phyloP scores from a whole-genome alignment of 2,797 vertebrate species.

The Phataginus tetradactyla region DNA sequence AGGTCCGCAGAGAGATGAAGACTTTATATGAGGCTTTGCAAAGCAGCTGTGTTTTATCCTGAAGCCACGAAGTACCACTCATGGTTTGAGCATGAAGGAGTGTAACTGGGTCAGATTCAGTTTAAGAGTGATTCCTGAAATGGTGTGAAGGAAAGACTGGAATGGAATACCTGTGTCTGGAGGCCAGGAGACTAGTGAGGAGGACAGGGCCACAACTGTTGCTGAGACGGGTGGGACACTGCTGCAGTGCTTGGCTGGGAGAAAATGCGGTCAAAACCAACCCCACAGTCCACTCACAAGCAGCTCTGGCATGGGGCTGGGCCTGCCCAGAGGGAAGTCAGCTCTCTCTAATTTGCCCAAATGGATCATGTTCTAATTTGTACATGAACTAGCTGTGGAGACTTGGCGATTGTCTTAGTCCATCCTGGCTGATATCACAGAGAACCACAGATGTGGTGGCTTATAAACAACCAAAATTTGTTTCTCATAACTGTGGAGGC shows the following conservation, averaged over 20 bases:
- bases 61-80: not conserved
- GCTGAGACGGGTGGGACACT: not conserved
- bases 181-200: not conserved
- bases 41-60: not conserved
- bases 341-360: not conserved
- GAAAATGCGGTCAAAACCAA: not conserved
- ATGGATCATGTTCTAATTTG: not conserved
- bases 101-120: not conserved
- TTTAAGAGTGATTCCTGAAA: not conserved
- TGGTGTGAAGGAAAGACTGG: not conserved
- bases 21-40: too few species aligned
- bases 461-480: not conserved
- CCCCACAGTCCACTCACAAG: not conserved
- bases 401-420: not conserved
- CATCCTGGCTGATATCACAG: not conserved
- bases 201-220: not conserved
- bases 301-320: not conserved
- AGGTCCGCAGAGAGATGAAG: not conserved
- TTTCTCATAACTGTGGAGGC: not conserved
- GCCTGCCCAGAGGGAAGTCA: not conserved
- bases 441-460: rapidly evolving
- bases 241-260: not conserved
- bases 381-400: not conserved
- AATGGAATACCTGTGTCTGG: not conserved
- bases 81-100: not conserved